Conservation (phyloP, 2,113 vertebrate genomes). For the Anolis carolinensis region DNA sequence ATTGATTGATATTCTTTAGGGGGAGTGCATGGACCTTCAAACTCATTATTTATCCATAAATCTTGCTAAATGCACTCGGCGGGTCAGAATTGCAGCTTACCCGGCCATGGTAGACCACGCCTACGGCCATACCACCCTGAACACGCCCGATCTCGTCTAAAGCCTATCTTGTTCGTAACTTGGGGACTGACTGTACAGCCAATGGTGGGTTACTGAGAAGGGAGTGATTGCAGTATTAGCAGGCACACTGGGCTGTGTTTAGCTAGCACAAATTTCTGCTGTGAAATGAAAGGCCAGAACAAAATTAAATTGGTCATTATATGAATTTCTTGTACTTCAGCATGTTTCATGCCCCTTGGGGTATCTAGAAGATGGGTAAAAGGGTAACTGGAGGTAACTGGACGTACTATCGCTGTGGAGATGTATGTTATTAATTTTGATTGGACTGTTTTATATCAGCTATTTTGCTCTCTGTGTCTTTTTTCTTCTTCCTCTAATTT, state of each 20-base stretch:
- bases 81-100: no score
- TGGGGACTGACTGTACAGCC: no score
- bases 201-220: neutral
- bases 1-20: no score
- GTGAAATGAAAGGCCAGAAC: neutral
- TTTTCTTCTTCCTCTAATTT: neutral
- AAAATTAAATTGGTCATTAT: neutral
- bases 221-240: neutral
- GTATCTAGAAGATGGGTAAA: neutral
- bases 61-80: no score
- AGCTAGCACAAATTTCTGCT: neutral
- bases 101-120: no score
- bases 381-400: neutral
- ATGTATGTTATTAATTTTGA: neutral
- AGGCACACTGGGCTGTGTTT: neutral
- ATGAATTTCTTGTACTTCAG: neutral
- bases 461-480: neutral
- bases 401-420: neutral
- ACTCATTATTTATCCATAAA: no score
- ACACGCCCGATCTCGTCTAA: no score
- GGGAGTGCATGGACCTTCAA: no score
- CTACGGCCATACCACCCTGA: no score
- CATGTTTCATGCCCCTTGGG: neutral
- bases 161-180: no score
- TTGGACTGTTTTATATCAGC: neutral